A percentile compares a stretch with the other conserved stretches of the same genome.
These are phyloP conservation scores for Ginglymostoma cirratum DNA, from an alignment of 2,113 vertebrate species.

Conservation along the genomic window DNA sequence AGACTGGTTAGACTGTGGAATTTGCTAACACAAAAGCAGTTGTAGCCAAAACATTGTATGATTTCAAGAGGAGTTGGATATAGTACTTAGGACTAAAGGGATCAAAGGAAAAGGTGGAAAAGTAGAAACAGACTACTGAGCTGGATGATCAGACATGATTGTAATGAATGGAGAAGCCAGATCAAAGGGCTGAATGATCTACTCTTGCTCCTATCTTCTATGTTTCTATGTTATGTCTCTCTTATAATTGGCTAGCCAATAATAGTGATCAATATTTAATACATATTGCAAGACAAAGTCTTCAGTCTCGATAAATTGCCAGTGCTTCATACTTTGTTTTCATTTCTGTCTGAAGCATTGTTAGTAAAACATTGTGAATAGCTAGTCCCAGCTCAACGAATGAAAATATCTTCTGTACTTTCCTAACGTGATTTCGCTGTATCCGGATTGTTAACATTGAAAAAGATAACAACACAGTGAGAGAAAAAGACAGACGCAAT, in stretches of 20 bases:
- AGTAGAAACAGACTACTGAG: too few relatives aligned
- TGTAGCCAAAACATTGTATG: too few relatives aligned
- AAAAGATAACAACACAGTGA: not conserved
- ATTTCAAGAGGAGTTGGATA: too few relatives aligned
- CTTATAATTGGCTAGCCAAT: not conserved
- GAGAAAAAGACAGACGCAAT: not conserved
- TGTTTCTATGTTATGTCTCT: not conserved
- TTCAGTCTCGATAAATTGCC: not conserved
- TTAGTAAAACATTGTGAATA: not conserved
- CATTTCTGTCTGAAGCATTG: not conserved
- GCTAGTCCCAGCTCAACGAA: not conserved
- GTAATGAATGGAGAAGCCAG: too few relatives aligned
- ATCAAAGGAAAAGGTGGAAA: too few relatives aligned
- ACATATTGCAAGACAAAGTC: not conserved
- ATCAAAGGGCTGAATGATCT: too few relatives aligned
- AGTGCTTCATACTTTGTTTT: not conserved
- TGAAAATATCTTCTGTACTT: not conserved
- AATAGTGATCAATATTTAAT: not conserved
- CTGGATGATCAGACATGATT: too few relatives aligned
- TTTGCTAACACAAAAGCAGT: too few relatives aligned
- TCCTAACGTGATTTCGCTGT: not conserved
- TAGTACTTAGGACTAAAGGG: too few relatives aligned
- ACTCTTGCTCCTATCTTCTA: too few relatives aligned
- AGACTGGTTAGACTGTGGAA: too few relatives aligned
- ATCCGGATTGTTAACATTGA: not conserved